Evolutionary conservation across 2,113 vertebrate genomes (phyloP).

Genomic region (Erythrocercus mccallii): DNA sequence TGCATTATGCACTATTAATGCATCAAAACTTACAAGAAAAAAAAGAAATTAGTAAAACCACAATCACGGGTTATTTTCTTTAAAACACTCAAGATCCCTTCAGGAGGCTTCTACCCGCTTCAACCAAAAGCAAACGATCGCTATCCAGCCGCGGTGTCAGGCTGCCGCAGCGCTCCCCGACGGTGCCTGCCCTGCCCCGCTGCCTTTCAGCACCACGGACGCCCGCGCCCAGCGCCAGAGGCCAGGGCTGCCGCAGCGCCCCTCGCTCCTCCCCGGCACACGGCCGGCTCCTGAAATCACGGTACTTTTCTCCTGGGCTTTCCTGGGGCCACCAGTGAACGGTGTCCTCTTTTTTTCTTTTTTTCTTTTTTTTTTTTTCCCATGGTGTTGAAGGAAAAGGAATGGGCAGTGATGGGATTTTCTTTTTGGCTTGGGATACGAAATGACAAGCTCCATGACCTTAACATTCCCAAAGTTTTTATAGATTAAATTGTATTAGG

Average conservation of each 20-base stretch:
- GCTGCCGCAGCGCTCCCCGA: not conserved
- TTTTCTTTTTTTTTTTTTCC: accelerated
- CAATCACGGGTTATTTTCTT: not conserved
- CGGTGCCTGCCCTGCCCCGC: accelerated
- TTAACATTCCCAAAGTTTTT: not conserved
- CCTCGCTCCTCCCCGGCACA: not conserved
- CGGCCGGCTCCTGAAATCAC: accelerated
- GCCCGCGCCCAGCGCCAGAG: not conserved
- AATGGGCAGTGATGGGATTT: not conserved
- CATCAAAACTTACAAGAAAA: not conserved
- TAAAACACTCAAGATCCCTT: not conserved
- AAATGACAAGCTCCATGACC: not conserved
- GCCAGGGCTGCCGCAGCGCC: not conserved
- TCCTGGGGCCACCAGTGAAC: not conserved
- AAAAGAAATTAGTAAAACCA: not conserved
- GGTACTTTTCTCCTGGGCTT: too few species aligned
- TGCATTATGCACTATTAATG: too few species aligned
- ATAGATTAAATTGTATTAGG: not conserved
- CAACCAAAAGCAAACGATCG: not conserved
- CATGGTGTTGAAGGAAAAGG: too few species aligned
- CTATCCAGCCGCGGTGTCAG: accelerated
- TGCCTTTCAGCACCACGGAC: slow-evolving; percentile 30
- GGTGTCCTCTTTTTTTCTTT: too few species aligned
- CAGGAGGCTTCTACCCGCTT: not conserved
- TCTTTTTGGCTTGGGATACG: not conserved